Percentiles rank a stretch among this genome's conserved stretches.
Conservation (phyloP, 2,888 invertebrate species). For the Acrobasis suavella region DNA sequence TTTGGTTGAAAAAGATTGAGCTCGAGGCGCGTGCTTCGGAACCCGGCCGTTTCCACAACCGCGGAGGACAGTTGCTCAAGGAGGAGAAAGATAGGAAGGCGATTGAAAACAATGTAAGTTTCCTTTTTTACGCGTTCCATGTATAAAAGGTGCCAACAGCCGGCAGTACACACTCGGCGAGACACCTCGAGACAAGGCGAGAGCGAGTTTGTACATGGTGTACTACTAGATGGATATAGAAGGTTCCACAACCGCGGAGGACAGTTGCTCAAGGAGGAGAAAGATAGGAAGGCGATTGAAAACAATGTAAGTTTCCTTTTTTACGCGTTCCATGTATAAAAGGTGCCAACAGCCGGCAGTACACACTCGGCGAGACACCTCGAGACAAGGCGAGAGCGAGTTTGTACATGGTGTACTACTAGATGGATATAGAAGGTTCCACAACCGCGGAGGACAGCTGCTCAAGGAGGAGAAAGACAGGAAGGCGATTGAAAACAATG, state of each 20-base stretch:
- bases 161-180: no score
- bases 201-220: no score
- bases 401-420: no score
- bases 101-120: not conserved
- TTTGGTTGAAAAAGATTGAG: constrained; percentile 89
- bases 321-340: no score
- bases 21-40: constrained; percentile 89
- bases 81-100: constrained; percentile 94
- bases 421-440: no score
- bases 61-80: constrained; percentile 91
- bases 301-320: constrained; percentile 8
- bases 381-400: no score
- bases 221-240: no score
- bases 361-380: no score
- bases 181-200: no score
- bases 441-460: constrained; percentile 93
- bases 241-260: constrained; percentile 95
- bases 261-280: constrained; percentile 92
- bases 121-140: not conserved
- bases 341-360: no score
- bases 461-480: constrained; percentile 93
- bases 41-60: constrained; percentile 91
- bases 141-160: no score
- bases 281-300: constrained; percentile 86
- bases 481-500: constrained; percentile 71